Conservation (phyloP, 2,797 vertebrate genomes). For the Trachops cirrhosus region DNA sequence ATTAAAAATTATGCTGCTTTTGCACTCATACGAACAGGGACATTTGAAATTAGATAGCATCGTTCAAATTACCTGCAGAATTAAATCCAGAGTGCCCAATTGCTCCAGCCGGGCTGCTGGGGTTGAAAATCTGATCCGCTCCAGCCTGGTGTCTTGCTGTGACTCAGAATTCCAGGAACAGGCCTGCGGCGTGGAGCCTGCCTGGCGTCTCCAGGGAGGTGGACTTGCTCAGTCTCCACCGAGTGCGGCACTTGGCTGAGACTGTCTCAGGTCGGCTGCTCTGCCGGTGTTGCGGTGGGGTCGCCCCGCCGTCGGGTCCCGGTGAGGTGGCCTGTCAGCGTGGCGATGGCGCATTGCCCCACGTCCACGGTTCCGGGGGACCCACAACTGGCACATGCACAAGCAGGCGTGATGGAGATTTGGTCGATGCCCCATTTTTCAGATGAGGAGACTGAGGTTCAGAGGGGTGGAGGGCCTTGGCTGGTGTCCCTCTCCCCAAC, state of each 20-base stretch:
- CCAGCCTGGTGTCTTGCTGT: background rate
- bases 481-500: background rate
- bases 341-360: fast-evolving
- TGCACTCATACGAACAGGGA: conserved; percentile 63
- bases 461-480: background rate
- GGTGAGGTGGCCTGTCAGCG: fast-evolving
- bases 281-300: background rate
- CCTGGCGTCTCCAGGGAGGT: background rate
- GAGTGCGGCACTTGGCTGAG: fast-evolving
- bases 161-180: background rate
- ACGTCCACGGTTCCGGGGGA: background rate
- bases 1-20: conserved; percentile 75
- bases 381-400: fast-evolving
- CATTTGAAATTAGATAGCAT: conserved; percentile 68
- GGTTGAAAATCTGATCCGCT: background rate
- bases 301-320: background rate
- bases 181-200: background rate
- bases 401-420: fast-evolving
- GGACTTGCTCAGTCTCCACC: background rate
- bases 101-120: conserved; percentile 20
- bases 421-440: fast-evolving
- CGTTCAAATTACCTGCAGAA: conserved; percentile 73
- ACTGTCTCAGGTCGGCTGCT: background rate
- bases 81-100: conserved; percentile 54
- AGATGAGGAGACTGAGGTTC: background rate